Conservation (phyloP, 2,113 vertebrate species). For the Actenoides lindsayi region DNA sequence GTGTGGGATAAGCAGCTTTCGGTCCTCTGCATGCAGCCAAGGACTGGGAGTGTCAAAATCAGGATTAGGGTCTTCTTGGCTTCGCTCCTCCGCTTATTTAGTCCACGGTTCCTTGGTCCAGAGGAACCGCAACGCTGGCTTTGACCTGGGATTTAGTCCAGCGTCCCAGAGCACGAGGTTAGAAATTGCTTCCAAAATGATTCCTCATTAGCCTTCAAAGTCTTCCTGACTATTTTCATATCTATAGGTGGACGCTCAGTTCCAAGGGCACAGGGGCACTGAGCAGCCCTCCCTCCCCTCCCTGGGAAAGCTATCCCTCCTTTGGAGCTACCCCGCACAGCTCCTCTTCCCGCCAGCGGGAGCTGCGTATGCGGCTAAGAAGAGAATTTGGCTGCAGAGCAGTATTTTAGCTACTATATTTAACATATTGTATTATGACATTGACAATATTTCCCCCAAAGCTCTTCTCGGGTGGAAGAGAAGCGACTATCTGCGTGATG, state of each 20-base stretch:
- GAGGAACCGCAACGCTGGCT: not conserved
- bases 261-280: not conserved
- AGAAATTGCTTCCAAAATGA: not conserved
- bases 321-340: not conserved
- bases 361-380: constrained; percentile 30
- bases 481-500: constrained; percentile 45
- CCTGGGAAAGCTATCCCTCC: not conserved
- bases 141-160: not conserved
- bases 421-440: constrained; percentile 76
- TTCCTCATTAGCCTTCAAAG: not conserved
- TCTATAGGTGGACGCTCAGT: not conserved
- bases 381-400: constrained; percentile 62
- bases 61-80: constrained; percentile 7
- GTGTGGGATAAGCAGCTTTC: constrained; percentile 10
- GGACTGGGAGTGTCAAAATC: not conserved
- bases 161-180: not conserved
- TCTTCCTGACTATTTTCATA: not conserved
- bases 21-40: not conserved
- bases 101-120: not conserved
- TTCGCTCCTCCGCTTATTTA: not conserved
- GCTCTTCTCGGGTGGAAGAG: constrained; percentile 69
- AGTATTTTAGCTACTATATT: constrained; percentile 70
- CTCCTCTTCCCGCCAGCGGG: constrained; percentile 23
- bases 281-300: not conserved
- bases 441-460: constrained; percentile 74